phyloP scores from a whole-genome alignment of 1,140 invertebrate species.

The Dendroctonus valens region DNA sequence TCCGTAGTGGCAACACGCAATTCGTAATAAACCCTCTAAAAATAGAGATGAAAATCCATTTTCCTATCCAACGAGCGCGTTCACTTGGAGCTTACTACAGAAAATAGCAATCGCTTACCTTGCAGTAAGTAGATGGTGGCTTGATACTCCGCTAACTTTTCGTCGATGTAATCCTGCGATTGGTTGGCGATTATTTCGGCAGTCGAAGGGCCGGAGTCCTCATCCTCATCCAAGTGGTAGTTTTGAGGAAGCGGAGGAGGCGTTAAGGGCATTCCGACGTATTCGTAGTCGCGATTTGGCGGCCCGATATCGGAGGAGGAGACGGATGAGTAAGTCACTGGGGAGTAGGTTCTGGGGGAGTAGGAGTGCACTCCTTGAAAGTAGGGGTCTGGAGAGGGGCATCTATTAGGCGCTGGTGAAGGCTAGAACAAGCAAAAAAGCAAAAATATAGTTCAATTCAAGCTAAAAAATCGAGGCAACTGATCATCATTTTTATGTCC shows the following conservation, averaged over 20 bases:
- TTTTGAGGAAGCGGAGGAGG: slow-evolving; percentile 57
- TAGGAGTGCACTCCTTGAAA: slow-evolving; percentile 48
- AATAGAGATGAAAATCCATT: slow-evolving; percentile 12
- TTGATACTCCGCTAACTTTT: slow-evolving; percentile 90
- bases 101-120: slow-evolving; percentile 60
- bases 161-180: slow-evolving; percentile 91
- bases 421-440: slow-evolving; percentile 43
- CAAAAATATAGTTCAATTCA: slow-evolving; percentile 7
- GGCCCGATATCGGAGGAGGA: slow-evolving; percentile 64
- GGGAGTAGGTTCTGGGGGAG: slow-evolving; percentile 61
- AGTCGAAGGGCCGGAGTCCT: slow-evolving; percentile 74
- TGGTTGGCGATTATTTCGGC: slow-evolving; percentile 90
- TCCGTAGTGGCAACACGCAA: slow-evolving; percentile 13
- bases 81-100: neutral
- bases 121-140: slow-evolving; percentile 86
- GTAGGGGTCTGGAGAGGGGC: slow-evolving; percentile 42
- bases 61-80: neutral
- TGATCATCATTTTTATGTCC: too few relatives aligned
- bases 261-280: slow-evolving; percentile 66
- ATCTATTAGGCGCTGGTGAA: slow-evolving; percentile 45
- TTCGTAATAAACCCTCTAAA: slow-evolving; percentile 13
- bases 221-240: slow-evolving; percentile 57
- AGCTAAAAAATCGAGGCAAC: neutral
- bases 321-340: slow-evolving; percentile 61
- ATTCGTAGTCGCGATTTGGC: slow-evolving; percentile 57